Percentiles rank a stretch among this genome's conserved stretches.
phyloP scores from a whole-genome alignment of 1,140 invertebrate species.

The Episyrphus balteatus region DNA sequence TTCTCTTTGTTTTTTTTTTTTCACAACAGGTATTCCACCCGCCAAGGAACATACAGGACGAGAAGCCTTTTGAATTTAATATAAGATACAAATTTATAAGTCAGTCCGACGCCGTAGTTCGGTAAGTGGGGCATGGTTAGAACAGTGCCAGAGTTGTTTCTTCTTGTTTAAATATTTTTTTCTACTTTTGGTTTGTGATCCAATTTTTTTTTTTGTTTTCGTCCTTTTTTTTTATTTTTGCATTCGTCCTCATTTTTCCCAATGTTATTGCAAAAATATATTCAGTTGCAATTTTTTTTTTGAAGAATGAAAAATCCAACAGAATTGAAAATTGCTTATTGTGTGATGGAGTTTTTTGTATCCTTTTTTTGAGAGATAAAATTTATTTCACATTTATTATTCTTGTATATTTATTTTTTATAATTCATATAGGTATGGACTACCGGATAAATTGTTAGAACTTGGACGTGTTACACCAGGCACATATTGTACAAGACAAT shows the following conservation, averaged over 20 bases:
- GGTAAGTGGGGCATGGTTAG: conserved; percentile 26
- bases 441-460: conserved; percentile 57
- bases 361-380: background rate
- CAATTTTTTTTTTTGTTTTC: too few species aligned
- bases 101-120: conserved; percentile 59
- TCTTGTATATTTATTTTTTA: conserved; percentile 2
- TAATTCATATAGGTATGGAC: conserved; percentile 47
- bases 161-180: too few species aligned
- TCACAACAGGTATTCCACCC: conserved; percentile 50
- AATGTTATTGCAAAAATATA: too few species aligned
- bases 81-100: conserved; percentile 69
- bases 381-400: background rate
- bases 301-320: too few species aligned
- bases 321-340: too few species aligned
- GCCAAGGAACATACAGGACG: conserved; percentile 41
- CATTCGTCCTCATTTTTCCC: too few species aligned
- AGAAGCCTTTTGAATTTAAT: conserved; percentile 59
- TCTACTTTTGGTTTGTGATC: too few species aligned
- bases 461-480: conserved; percentile 69
- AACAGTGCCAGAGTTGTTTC: background rate
- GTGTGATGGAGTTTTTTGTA: background rate
- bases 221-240: too few species aligned
- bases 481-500: conserved; percentile 76
- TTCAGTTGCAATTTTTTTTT: too few species aligned
- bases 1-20: conserved; percentile 2